Percentiles rank a stretch among this genome's conserved stretches.
These are phyloP conservation scores for Pipa parva DNA, from an alignment of 2,113 vertebrate genomes.

Conservation along the genomic window DNA sequence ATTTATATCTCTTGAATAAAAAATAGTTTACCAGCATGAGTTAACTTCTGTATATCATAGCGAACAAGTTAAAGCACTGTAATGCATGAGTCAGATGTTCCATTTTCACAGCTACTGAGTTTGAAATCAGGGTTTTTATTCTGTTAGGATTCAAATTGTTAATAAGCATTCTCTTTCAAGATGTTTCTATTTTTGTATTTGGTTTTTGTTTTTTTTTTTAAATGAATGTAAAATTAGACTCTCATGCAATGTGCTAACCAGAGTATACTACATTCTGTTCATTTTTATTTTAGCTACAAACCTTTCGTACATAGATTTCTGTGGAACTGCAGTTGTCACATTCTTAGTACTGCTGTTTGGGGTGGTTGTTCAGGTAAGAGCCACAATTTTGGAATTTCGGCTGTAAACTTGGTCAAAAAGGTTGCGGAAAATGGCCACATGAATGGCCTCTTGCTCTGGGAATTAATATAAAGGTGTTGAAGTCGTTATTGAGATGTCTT, in stretches of 20 bases:
- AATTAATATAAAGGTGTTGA: too few relatives aligned
- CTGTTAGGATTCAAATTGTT: constrained; percentile 25
- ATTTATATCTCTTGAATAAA: too few relatives aligned
- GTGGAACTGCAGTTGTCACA: too few relatives aligned
- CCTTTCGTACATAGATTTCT: too few relatives aligned
- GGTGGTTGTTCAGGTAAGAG: too few relatives aligned
- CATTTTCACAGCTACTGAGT: constrained; percentile 30
- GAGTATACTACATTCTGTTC: constrained; percentile 25
- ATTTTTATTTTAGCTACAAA: neutral
- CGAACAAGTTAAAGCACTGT: neutral
- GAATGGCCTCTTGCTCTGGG: too few relatives aligned
- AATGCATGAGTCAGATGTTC: neutral
- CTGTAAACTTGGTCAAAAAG: too few relatives aligned
- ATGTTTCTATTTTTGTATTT: constrained; percentile 62
- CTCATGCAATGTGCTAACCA: constrained; percentile 17
- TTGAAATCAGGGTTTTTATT: constrained; percentile 15
- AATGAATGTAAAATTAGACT: constrained; percentile 45
- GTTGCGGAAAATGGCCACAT: too few relatives aligned
- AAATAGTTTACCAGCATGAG: too few relatives aligned
- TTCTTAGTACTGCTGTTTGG: too few relatives aligned
- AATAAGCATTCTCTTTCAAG: constrained; percentile 56
- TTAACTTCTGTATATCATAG: neutral
- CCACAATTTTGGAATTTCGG: too few relatives aligned
- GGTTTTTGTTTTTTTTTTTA: constrained; percentile 59
- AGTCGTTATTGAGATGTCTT: too few relatives aligned